Percentiles rank a stretch among this genome's conserved stretches.
phyloP scores from a whole-genome alignment of 2,888 invertebrate genomes.

The Diarsia brunnea region DNA sequence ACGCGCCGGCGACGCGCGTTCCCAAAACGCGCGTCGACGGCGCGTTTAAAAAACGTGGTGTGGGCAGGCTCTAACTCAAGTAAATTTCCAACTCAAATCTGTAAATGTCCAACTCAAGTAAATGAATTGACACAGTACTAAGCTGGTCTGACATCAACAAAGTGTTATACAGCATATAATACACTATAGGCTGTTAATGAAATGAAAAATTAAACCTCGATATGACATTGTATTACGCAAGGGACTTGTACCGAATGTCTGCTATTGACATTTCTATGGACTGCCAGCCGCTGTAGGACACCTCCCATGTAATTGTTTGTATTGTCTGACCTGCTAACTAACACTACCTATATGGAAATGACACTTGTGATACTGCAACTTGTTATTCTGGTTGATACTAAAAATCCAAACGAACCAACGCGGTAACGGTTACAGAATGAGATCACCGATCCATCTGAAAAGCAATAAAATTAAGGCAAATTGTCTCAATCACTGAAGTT shows the following conservation, averaged over 20 bases:
- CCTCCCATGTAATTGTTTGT: slow-evolving; percentile 3
- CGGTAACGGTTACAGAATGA: background rate
- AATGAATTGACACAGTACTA: background rate
- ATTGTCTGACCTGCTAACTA: background rate
- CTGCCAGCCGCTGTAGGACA: background rate
- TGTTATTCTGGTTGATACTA: background rate
- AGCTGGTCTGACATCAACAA: background rate
- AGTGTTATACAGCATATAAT: no score
- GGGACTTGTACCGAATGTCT: slow-evolving; percentile 8
- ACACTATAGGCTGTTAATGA: no score
- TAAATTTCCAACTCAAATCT: no score
- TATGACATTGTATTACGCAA: slow-evolving; percentile 4
- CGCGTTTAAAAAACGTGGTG: no score
- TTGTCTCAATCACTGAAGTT: background rate
- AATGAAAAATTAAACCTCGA: no score
- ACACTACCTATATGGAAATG: background rate
- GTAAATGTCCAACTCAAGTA: background rate
- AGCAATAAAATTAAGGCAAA: background rate
- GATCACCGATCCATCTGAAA: background rate
- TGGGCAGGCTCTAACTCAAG: no score
- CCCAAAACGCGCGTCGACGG: no score
- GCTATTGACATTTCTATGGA: slow-evolving; percentile 24
- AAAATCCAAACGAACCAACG: background rate
- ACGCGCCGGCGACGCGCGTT: no score
- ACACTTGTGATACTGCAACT: background rate